Evolutionary conservation across 2,797 vertebrate species (phyloP).

Genomic region (Chrosomus eos): DNA sequence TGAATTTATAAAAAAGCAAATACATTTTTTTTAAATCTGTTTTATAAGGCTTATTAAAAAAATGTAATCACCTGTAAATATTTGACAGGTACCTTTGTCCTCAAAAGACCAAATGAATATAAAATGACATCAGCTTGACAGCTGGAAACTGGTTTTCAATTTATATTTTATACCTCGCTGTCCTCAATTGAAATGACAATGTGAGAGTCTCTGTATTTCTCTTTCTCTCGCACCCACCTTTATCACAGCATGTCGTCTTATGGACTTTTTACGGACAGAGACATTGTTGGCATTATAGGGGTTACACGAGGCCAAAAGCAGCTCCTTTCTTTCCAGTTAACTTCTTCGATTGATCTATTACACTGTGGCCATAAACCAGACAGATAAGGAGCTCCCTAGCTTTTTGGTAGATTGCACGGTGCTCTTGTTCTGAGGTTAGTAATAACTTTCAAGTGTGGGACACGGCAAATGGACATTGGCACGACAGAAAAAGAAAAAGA

Average conservation of each 20-base stretch:
- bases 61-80: not conserved
- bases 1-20: not conserved
- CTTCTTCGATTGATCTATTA: slow-evolving; percentile 62
- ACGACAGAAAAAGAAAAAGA: slow-evolving; percentile 61
- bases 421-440: slow-evolving; percentile 67
- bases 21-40: too few relatives aligned
- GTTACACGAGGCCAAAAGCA: slow-evolving; percentile 36
- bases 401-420: slow-evolving; percentile 64
- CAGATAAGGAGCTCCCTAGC: slow-evolving; percentile 63
- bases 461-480: slow-evolving; percentile 61
- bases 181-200: slow-evolving; percentile 52
- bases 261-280: slow-evolving; percentile 41
- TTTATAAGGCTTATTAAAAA: not conserved
- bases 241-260: slow-evolving; percentile 45
- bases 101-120: slow-evolving; percentile 6
- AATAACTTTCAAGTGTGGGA: slow-evolving; percentile 65
- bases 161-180: slow-evolving; percentile 34
- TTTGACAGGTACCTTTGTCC: slow-evolving; percentile 1
- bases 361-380: slow-evolving; percentile 48
- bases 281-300: slow-evolving; percentile 46
- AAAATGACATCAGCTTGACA: slow-evolving; percentile 12
- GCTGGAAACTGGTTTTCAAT: slow-evolving; percentile 31
- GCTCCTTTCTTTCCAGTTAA: slow-evolving; percentile 50
- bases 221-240: slow-evolving; percentile 17
- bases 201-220: slow-evolving; percentile 31